Base-by-base conservation (phyloP, 2,888 invertebrate species). In the Drosophila macrothrix region DNA sequence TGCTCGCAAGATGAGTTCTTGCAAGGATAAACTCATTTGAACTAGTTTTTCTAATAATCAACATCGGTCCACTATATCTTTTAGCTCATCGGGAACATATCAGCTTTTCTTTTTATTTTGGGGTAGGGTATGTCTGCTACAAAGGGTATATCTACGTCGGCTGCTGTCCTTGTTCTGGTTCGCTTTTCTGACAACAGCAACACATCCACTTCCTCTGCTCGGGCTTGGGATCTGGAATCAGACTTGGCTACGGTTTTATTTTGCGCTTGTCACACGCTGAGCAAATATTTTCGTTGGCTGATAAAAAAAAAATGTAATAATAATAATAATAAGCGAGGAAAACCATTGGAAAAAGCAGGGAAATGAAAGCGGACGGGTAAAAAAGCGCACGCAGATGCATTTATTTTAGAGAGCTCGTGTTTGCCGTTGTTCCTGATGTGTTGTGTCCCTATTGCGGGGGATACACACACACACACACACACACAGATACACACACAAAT, bases 321-420 rank as follows among this genome's bases (percentile, higher is more conserved):
- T 50, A 63, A 64, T 25, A 46, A 46, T 46, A 46, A 39, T 61
- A 49, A 59, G 70, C 31, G 16, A 25, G 50, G 55, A 59, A 59
- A 67, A 68, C 55, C 49, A 50, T 31, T 16, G 14, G 29, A 22
- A 43, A 43, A 54, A 9, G 37, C 55, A 59, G 41, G 31, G 16
- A 33, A 33, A 56, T 55, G 58, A 46, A 56, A 49, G 35, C 54
- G 25, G 61, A 76, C 60, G 67, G 81, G 72, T 64, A 70, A 80
- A 78, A 77, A 80, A 82, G 88, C 82, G 67, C 82, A 78, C 82
- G 82, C 85, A 85, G 85, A 85, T 85, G 85, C 85, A 85, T 90
- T 84, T 84, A 88, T 88, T 84, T 89, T 63, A 56, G 55, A 50
- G 84, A 68, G 59, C 74, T 71, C 80, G 69, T 84, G 84, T 84